A percentile compares a stretch with the other conserved stretches of the same genome.
Evolutionary conservation across 2,888 invertebrate genomes (phyloP).

Genomic region (Portevinia maculata): DNA sequence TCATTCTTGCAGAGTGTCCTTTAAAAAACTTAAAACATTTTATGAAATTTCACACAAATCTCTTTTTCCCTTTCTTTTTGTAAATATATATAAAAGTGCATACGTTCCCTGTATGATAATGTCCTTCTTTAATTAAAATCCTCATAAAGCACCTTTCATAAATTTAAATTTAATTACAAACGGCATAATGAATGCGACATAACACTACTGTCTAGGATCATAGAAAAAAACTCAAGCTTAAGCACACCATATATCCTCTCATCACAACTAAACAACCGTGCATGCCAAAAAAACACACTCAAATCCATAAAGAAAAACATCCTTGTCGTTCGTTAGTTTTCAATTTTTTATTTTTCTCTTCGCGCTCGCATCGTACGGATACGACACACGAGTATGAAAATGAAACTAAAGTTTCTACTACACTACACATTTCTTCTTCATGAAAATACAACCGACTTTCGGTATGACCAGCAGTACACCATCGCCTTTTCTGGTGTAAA

Average conservation of each 20-base stretch:
- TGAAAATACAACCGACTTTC: slow-evolving; percentile 3
- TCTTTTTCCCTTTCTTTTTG: not conserved
- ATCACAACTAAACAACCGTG: slow-evolving; percentile 5
- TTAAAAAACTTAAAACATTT: not conserved
- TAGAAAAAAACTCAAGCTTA: not conserved
- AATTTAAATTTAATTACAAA: slow-evolving; percentile 42
- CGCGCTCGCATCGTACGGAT: not conserved
- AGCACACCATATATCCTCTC: slow-evolving; percentile 6
- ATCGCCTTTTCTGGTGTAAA: not conserved
- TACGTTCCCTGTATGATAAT: not conserved
- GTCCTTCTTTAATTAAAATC: slow-evolving; percentile 40
- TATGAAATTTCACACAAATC: not conserved
- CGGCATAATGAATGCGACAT: slow-evolving; percentile 15
- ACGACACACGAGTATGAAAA: not conserved
- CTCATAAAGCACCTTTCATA: slow-evolving; percentile 30
- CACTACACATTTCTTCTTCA: not conserved
- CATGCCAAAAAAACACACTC: slow-evolving; percentile 1
- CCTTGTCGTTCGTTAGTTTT: slow-evolving; percentile 20
- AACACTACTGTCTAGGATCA: not conserved
- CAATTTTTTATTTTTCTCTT: slow-evolving; percentile 26
- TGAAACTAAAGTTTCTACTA: slow-evolving; percentile 1
- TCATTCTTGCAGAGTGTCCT: not conserved
- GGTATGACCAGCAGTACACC: slow-evolving; percentile 7
- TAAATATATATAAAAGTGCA: slow-evolving; percentile 5
- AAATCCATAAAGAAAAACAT: slow-evolving; percentile 1